phyloP scores from a whole-genome alignment of 2,888 invertebrate genomes.

The Lepidochitona cinerea region DNA sequence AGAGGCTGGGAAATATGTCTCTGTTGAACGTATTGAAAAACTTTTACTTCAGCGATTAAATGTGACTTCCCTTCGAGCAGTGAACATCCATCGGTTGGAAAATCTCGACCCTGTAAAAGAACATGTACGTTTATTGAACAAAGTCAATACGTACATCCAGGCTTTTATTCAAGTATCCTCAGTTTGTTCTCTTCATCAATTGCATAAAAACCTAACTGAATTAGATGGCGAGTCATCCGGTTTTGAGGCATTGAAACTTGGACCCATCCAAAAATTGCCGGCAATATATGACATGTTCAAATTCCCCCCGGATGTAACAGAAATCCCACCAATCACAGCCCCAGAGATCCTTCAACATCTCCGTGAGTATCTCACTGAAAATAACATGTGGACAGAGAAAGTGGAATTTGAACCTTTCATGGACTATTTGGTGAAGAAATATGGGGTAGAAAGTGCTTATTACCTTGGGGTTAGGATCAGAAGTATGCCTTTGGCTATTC shows the following conservation, averaged over 20 bases:
- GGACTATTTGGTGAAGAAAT: constrained; percentile 50
- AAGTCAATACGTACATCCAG: constrained; percentile 60
- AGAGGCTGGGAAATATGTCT: constrained; percentile 58
- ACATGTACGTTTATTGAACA: constrained; percentile 41
- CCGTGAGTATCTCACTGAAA: constrained; percentile 48
- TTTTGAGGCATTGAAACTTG: constrained; percentile 56
- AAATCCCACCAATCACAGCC: constrained; percentile 59
- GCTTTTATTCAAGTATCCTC: constrained; percentile 57
- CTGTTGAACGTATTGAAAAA: constrained; percentile 50
- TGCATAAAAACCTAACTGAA: constrained; percentile 49
- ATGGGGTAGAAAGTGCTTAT: constrained; percentile 47
- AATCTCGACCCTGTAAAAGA: constrained; percentile 50
- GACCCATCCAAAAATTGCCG: constrained; percentile 63
- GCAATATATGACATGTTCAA: constrained; percentile 59
- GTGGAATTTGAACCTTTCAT: constrained; percentile 57
- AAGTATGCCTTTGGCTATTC: constrained; percentile 59
- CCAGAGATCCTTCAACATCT: constrained; percentile 53
- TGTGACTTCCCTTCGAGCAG: background rate
- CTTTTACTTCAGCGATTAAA: constrained; percentile 47
- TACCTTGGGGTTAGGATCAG: constrained; percentile 61
- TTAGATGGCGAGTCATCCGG: constrained; percentile 42
- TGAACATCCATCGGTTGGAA: background rate
- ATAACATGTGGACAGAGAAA: constrained; percentile 52
- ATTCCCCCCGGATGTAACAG: constrained; percentile 53
- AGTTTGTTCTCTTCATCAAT: constrained; percentile 60